Evolutionary conservation across 2,797 vertebrate species (phyloP), one percentile per base, ranked within the genome.

Genomic region (Brotula barbata): DNA sequence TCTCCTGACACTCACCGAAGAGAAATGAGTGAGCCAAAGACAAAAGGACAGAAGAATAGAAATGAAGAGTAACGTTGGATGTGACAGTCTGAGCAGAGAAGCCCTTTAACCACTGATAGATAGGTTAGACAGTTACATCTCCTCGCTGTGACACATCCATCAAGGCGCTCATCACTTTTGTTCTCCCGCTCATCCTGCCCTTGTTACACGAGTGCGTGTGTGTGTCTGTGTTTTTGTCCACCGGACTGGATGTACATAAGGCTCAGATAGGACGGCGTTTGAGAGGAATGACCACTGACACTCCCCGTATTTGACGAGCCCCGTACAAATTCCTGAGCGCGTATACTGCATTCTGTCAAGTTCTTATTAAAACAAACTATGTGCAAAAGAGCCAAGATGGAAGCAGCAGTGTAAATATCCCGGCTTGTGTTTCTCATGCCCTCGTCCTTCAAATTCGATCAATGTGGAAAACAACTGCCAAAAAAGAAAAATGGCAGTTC

Each of bases 381-480:
- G 48, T 6, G 64, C 58, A 25, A 71, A 70, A 58, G 19, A 34
- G 48, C 15, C 1, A 64, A 73, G 80, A 82, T 68, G 73, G 65
- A 71, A 72, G 73, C 68, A 61, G 19, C 57, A 65, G 58, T 58
- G 71, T 81, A 88, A 88, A 88, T 86, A 81, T 69, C 59, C 50
- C 61, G 57, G 72, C 58, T 63, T 1, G 58, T 50, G 71, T 85
- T 86, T 81, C 64, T 77, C 48, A 42, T 77, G 78, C 68, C 73
- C 59, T 72, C 39, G 7, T 65, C 64, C 68, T 80, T 78, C 75
- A 79, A 78, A 84, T 68, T 84, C 72, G 79, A 83, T 81, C 79
- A 69, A 36, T 31, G 78, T 74, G 60, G 65, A 84, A 14, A 86
- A 83, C 80, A 83, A 80, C 84, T 74, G 83, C 76, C 87, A 82